These are phyloP conservation scores for Dipodomys stephensi DNA, from an alignment of 2,113 vertebrate genomes.

Conservation along the genomic window DNA sequence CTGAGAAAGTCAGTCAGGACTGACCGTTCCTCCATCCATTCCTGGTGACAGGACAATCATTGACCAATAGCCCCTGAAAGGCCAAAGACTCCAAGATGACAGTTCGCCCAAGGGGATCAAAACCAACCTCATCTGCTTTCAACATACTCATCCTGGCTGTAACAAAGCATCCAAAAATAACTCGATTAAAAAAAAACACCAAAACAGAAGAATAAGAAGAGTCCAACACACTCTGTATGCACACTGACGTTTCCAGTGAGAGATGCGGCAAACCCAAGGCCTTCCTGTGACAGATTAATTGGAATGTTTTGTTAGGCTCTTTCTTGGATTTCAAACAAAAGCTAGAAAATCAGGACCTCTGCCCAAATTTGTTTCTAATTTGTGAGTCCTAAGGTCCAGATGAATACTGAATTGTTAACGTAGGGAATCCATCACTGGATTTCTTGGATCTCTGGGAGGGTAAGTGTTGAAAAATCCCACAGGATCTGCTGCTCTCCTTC, in stretches of 20 bases:
- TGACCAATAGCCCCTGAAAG: background rate
- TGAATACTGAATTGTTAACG: background rate
- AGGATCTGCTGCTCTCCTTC: background rate
- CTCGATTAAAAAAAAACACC: background rate
- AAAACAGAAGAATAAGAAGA: background rate
- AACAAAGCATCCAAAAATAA: background rate
- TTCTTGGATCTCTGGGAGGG: background rate
- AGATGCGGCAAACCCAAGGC: rapidly evolving
- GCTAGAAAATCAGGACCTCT: background rate
- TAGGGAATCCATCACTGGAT: background rate
- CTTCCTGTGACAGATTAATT: background rate
- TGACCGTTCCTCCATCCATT: background rate
- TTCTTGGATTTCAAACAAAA: background rate
- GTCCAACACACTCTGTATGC: rapidly evolving
- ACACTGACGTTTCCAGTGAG: background rate
- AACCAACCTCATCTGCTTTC: background rate
- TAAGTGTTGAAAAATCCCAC: background rate
- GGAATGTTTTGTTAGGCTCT: background rate
- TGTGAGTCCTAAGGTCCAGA: background rate
- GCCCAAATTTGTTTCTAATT: background rate
- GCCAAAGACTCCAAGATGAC: background rate
- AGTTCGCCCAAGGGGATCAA: background rate
- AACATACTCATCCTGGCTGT: background rate
- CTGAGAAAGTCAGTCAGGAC: background rate
- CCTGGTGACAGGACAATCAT: background rate